Evolutionary conservation across 2,797 vertebrate species (phyloP).

Genomic region (Lepilemur septentrionalis): DNA sequence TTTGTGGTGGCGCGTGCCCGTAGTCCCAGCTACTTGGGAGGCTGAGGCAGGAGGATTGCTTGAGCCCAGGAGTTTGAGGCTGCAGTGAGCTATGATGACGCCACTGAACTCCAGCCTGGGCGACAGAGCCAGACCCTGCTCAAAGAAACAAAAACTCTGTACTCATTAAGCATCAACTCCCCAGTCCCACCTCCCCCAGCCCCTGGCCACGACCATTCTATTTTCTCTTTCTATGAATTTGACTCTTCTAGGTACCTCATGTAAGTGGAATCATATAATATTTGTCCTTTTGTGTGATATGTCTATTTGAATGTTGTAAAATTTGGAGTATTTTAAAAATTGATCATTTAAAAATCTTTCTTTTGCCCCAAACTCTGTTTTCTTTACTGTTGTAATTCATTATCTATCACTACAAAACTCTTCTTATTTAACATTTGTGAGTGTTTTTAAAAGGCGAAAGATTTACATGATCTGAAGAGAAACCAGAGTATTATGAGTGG

Average conservation of each 20-base stretch:
- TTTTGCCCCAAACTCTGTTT: not conserved
- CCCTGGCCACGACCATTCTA: not conserved
- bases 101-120: too few relatives aligned
- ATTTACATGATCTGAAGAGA: too few relatives aligned
- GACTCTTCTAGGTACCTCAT: not conserved
- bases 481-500: too few relatives aligned
- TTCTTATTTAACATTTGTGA: not conserved
- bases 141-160: not conserved
- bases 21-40: too few relatives aligned
- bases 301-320: not conserved
- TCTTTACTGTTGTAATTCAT: not conserved
- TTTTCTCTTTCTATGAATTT: not conserved
- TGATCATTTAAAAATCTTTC: not conserved
- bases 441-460: not conserved
- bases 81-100: too few relatives aligned
- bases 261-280: not conserved
- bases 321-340: not conserved
- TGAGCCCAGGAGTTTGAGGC: too few relatives aligned
- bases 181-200: accelerated
- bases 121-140: too few relatives aligned
- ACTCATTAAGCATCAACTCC: not conserved
- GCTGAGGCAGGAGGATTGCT: too few relatives aligned
- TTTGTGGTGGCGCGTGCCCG: too few relatives aligned
- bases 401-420: not conserved
- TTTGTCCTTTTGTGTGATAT: not conserved